phyloP scores from a whole-genome alignment of 2,113 vertebrate species.

The Semnornis frantzii region DNA sequence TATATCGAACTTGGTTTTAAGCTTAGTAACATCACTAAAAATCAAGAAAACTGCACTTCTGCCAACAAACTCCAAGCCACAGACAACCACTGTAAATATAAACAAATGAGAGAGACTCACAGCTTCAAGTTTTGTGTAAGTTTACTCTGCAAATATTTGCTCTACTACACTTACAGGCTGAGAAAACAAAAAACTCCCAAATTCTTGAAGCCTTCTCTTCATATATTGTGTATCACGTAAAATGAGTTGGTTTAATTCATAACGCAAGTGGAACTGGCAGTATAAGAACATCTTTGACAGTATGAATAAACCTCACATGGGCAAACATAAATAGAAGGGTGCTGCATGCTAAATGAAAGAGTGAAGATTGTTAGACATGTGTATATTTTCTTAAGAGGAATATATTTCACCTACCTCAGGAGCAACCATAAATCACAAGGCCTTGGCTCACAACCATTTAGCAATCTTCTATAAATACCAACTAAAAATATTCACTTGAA shows the following conservation, averaged over 20 bases:
- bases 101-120: not conserved
- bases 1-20: not conserved
- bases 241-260: slow-evolving; percentile 5
- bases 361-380: not conserved
- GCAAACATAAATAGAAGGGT: slow-evolving; percentile 30
- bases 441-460: slow-evolving; percentile 4
- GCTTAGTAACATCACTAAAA: not conserved
- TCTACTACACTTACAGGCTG: not conserved
- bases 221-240: not conserved
- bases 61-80: not conserved
- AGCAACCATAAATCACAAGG: slow-evolving; percentile 10
- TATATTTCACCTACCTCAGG: not conserved
- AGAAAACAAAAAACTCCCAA: not conserved
- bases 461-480: slow-evolving; percentile 33
- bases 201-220: not conserved
- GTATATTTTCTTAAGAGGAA: slow-evolving; percentile 53
- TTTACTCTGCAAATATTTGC: not conserved
- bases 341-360: slow-evolving; percentile 30
- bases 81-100: not conserved
- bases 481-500: slow-evolving; percentile 44
- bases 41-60: not conserved
- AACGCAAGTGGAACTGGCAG: not conserved
- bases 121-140: not conserved
- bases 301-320: not conserved
- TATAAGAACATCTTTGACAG: not conserved